A percentile compares a stretch with the other conserved stretches of the same genome.
Evolutionary conservation across 1,140 invertebrate species (phyloP).

Genomic region (Rhagoletis pomonella): DNA sequence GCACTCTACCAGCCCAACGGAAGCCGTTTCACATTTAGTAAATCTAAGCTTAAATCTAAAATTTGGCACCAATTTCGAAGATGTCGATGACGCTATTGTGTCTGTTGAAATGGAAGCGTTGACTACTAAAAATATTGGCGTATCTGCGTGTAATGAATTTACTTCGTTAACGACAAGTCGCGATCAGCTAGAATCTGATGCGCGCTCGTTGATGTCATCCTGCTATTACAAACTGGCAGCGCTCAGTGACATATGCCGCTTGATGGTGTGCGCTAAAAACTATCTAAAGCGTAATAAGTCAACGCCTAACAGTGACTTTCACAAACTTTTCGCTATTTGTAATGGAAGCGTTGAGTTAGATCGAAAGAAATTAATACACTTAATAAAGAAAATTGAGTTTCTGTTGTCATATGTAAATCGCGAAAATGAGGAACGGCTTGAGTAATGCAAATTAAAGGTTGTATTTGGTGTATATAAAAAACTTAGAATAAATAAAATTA

Average conservation of each 20-base stretch:
- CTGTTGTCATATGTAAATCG: constrained; percentile 80
- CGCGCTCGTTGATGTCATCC: constrained; percentile 63
- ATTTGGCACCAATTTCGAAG: constrained; percentile 78
- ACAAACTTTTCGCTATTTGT: constrained; percentile 72
- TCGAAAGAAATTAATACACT: constrained; percentile 76
- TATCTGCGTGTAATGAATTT: constrained; percentile 54
- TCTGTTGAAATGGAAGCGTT: constrained; percentile 76
- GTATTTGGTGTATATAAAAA: neutral
- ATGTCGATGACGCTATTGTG: constrained; percentile 77
- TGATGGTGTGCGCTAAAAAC: constrained; percentile 75
- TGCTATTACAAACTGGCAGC: constrained; percentile 72
- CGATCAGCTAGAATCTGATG: constrained; percentile 64
- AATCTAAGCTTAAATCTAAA: constrained; percentile 79
- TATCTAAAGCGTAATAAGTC: constrained; percentile 64
- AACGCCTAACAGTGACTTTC: constrained; percentile 74
- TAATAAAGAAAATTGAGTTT: constrained; percentile 82
- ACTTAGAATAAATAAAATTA: neutral
- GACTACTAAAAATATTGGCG: constrained; percentile 62
- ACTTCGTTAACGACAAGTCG: constrained; percentile 62
- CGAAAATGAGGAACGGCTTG: constrained; percentile 58
- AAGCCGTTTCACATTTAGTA: constrained; percentile 77
- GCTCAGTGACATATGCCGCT: constrained; percentile 78
- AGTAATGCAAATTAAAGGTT: neutral
- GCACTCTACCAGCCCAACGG: constrained; percentile 77
- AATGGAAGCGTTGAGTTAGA: constrained; percentile 75